These are phyloP conservation scores for Calameuta pallipes DNA, from an alignment of 2,888 invertebrate species.

Conservation along the genomic window DNA sequence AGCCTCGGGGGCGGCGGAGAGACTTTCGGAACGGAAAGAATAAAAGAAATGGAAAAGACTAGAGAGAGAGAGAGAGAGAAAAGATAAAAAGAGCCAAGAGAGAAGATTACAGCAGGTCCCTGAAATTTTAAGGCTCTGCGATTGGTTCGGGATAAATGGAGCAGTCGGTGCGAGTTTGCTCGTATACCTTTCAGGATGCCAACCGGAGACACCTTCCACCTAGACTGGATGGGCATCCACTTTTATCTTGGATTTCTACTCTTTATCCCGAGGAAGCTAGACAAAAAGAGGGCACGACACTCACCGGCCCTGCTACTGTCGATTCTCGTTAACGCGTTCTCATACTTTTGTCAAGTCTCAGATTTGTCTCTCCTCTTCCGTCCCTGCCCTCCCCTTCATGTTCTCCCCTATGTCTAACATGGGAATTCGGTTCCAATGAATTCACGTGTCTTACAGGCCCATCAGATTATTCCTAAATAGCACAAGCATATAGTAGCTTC, in stretches of 20 bases:
- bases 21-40: not conserved
- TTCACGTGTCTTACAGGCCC: too few relatives aligned
- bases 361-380: not conserved
- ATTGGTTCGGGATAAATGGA: conserved; percentile 1
- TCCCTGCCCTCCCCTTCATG: not conserved
- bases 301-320: not conserved
- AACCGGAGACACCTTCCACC: too few relatives aligned
- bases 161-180: not conserved
- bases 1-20: too few relatives aligned
- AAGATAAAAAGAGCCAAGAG: not conserved
- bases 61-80: not conserved
- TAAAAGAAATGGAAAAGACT: not conserved
- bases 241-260: too few relatives aligned
- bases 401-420: too few relatives aligned
- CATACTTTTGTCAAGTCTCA: not conserved
- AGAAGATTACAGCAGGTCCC: not conserved
- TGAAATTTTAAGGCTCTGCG: conserved; percentile 2
- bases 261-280: too few relatives aligned
- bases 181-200: too few relatives aligned
- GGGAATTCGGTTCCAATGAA: too few relatives aligned
- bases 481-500: too few relatives aligned
- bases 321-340: not conserved
- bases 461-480: too few relatives aligned
- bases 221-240: too few relatives aligned
- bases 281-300: not conserved